Percentiles rank a stretch among this genome's conserved stretches.
phyloP scores from a whole-genome alignment of 2,797 vertebrate genomes.

The Scolopax rusticola region DNA sequence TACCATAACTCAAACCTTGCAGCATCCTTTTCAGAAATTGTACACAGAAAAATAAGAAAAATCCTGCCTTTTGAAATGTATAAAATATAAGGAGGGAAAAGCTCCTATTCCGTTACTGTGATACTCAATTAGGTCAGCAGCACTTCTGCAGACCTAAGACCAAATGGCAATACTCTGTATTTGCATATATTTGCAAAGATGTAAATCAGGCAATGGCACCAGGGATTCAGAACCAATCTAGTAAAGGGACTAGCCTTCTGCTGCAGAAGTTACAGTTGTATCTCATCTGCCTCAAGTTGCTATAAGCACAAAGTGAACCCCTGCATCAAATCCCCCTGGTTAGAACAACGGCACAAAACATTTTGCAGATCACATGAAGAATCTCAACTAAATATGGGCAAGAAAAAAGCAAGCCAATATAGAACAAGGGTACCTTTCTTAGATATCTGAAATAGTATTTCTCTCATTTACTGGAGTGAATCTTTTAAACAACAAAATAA shows the following conservation, averaged over 20 bases:
- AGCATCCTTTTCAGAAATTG: not conserved
- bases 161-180: not conserved
- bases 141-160: not conserved
- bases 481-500: not conserved
- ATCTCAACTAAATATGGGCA: not conserved
- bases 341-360: not conserved
- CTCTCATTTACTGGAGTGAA: not conserved
- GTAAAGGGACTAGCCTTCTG: not conserved
- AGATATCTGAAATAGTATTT: not conserved
- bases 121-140: not conserved
- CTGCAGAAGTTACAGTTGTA: not conserved
- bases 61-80: not conserved
- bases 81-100: not conserved
- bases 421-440: not conserved
- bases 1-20: constrained; percentile 10
- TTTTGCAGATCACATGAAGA: not conserved
- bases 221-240: not conserved
- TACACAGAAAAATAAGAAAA: not conserved
- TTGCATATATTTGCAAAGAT: constrained; percentile 34
- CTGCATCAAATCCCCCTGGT: not conserved
- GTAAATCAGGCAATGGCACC: not conserved
- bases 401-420: not conserved
- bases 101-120: not conserved
- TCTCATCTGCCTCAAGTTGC: not conserved
- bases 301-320: not conserved